Base-by-base conservation (phyloP, 2,888 invertebrate species). In the Cataglyphis cursor region DNA sequence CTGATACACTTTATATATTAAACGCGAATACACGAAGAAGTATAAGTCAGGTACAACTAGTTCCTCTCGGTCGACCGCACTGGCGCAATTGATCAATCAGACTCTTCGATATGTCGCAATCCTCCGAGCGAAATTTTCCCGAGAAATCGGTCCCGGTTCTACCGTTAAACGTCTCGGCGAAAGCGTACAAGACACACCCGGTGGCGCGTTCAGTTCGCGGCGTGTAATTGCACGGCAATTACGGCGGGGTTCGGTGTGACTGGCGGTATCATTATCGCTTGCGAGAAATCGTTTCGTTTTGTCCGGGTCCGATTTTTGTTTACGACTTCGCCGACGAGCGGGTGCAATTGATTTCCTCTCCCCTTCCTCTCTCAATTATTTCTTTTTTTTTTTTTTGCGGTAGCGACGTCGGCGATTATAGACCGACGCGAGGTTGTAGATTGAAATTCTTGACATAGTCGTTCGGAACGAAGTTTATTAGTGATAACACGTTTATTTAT, bases 71-170 rank as follows among this genome's bases (percentile, higher is more conserved):
- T 84, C 73, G 73, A 82, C 48, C 72, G 80, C 80, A 61, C 51
- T 84, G 83, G 81, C 83, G 86, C 88, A 89, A 91, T 91, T 88
- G 90, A 89, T 89, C 91, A 88, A 90, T 91, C 89, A 82, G 61
- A 18, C 72, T 76, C 72, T 21, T 31, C 78, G 76, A 85, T 86
- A 74, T 73, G 48, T 76, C 28, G 65, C n/a, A 38, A 59, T 59
- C 64, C 28, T 48, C 21, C 51, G n/a, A 82, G 75, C 84, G 83
- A 38, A 85, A 66, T 84, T 85, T 88, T 80, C 81, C 78, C 81
- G 82, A 89, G 85, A 83, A 85, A 88, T 82, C 83, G 66, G 72
- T 38, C 38, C 38, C 48, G 35, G 74, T 72, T 57, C 44, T 31
- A 5, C 38, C 51, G 75, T 41, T 21, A 44, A 78, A 57, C 51